phyloP scores from a whole-genome alignment of 2,888 invertebrate species.

The Theretra japonica region DNA sequence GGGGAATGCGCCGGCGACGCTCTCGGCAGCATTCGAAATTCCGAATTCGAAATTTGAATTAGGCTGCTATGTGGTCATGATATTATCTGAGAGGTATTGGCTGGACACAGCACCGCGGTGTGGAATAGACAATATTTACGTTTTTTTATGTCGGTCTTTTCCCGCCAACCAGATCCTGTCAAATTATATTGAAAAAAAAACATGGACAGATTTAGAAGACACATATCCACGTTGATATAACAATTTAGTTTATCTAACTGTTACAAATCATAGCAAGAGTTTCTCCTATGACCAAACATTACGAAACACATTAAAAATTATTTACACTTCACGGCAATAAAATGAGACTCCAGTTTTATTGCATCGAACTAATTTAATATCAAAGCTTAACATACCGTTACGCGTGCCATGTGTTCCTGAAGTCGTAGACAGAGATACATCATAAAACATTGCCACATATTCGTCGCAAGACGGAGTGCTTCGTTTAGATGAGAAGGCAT shows the following conservation, averaged over 20 bases:
- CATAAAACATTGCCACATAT: too few species aligned
- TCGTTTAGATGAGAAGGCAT: too few species aligned
- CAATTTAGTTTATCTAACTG: not conserved
- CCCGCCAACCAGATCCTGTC: not conserved
- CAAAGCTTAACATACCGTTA: not conserved
- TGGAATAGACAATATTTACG: not conserved
- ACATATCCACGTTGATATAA: too few species aligned
- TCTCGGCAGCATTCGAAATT: conserved; percentile 47
- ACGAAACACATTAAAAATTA: conserved; percentile 1
- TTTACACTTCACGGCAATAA: conserved; percentile 3
- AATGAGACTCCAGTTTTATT: not conserved
- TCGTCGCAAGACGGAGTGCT: too few species aligned
- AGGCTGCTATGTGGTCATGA: conserved; percentile 31
- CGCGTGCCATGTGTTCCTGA: not conserved
- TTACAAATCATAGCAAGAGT: not conserved
- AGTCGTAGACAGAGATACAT: too few species aligned
- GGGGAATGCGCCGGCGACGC: conserved; percentile 44
- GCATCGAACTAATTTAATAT: not conserved
- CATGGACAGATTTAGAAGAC: too few species aligned
- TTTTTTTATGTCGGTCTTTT: not conserved
- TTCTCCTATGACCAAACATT: conserved; percentile 6
- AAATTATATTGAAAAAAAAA: not conserved
- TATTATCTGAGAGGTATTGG: conserved; percentile 12
- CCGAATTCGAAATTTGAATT: conserved; percentile 55
- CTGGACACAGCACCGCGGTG: not conserved